Evolutionary conservation across 2,888 invertebrate genomes (phyloP), one percentile per base, ranked within the genome.

Genomic region (Ceraclea dissimilis): DNA sequence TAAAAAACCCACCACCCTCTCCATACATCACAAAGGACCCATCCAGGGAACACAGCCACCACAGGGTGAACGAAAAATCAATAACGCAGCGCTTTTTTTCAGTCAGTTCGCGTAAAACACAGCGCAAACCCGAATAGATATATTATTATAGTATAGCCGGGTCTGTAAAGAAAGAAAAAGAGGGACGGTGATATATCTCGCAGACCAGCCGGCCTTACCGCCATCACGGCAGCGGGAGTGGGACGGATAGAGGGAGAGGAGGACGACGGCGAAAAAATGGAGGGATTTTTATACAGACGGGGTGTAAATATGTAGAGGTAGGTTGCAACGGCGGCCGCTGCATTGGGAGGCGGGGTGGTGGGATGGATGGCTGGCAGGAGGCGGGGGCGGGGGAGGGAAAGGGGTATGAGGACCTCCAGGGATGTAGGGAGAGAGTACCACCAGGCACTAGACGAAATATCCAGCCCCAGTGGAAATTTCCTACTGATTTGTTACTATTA

Each of bases 81-180:
- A 77, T 78, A 77, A 75, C 77, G 77, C 78, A 77, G 77, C 76
- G 75, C 73, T 76, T 77, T 78, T 78, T 78, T 78, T 76, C 63
- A 62, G 62, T 55, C 56, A 58, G 59, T 60, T 61, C 75, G 76
- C 77, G 76, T 78, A 78, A 78, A 78, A 74, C 77, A 77, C 62
- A 62, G 62, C 61, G 55, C 60, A 55, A 54, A 58, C 52, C 55
- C 56, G 57, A 56, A 57, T 56, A 52, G 56, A 57, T 57, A 57
- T 57, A 57, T 26, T 39, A 39, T 39, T 31, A 39, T 13, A 16
- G 39, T 39, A 39, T 52, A 57, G 57, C 59, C 55, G 58, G 51
- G 59, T 53, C 57, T 54, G 60, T 59, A 59, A 56, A 56, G 59
- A 56, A 56, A 56, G 59, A 56, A 56, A 56, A 56, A 59, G 54